Base-by-base conservation (phyloP, 2,888 invertebrate species). In the Sialis lutaria region DNA sequence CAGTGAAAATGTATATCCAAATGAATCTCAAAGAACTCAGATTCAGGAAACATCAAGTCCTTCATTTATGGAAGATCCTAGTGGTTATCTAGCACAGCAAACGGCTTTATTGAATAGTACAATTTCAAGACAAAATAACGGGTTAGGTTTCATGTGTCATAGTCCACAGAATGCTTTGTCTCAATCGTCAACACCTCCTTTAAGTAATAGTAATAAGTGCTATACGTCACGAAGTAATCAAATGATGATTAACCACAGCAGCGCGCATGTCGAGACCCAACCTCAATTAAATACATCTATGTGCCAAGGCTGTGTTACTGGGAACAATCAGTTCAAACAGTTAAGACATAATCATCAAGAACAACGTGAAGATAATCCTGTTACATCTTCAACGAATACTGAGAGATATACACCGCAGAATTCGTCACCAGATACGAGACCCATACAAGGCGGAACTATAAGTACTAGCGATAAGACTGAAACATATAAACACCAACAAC, bases 51-150 rank as follows among this genome's bases (percentile, higher is more conserved):
- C 60, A 31, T 54, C 62, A 30, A 69, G 77, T 52, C 87, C 87
- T 1, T 89, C 89, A 33, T 91, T 90, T 60, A 79, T 91, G 72
- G 91, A 92, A 54, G 90, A 92, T 64, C 90, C 91, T 0, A 85
- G 82, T 57, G 91, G 89, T 3, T 92, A 89, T 65, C 68, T 92
- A 54, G 89, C 89, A 5, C 90, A 91, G 56, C 91, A 92, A 63
- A 90, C 91, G 0, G 86, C 85, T 33, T 64, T 91, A 53, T 64
- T 91, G 45, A 88, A 89, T 58, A 87, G 79, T 58, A 88, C 83
- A 7, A 87, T 85, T 64, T 79, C 79, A 49, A 69, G 79, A 55
- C 82, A 82, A 65, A 42, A 47, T 35, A 47, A 47, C 34, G 42
- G 47, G 9, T 30, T 12, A 4, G 32, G 22, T 12, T 22, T 22